Conservation (phyloP, 2,888 invertebrate species). For the Eurois occulta region DNA sequence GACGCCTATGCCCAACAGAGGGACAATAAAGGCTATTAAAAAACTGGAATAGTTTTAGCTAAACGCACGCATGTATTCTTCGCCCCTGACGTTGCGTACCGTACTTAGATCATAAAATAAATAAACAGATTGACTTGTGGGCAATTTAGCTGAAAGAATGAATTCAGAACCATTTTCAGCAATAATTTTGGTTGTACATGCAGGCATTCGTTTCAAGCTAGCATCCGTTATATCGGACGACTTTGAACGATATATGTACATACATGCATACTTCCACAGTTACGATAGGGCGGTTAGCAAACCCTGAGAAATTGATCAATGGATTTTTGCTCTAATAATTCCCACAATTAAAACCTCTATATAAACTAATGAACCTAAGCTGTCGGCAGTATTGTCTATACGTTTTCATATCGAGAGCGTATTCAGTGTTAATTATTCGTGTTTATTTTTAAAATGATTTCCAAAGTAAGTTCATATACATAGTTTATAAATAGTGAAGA, state of each 20-base stretch:
- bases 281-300: conserved; percentile 84
- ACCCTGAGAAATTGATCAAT: conserved; percentile 88
- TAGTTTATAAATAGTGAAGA: not conserved
- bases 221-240: conserved; percentile 53
- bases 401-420: conserved; percentile 56
- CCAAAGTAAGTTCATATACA: conserved; percentile 80
- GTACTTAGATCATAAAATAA: not conserved
- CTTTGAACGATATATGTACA: conserved; percentile 52
- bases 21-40: too few relatives aligned
- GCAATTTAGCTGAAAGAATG: not conserved
- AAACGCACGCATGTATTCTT: too few relatives aligned
- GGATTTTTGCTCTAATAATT: conserved; percentile 89
- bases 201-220: conserved; percentile 7
- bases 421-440: conserved; percentile 47
- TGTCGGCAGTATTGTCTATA: conserved; percentile 73
- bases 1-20: too few relatives aligned
- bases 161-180: conserved; percentile 5
- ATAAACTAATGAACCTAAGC: conserved; percentile 83
- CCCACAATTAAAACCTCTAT: conserved; percentile 88
- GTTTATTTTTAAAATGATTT: conserved; percentile 75
- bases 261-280: conserved; percentile 70
- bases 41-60: not conserved
- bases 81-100: not conserved
- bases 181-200: conserved; percentile 30
- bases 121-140: not conserved